phyloP scores from a whole-genome alignment of 53 echinoderm and acorn worm genomes.

The Pentamera pediparva region DNA sequence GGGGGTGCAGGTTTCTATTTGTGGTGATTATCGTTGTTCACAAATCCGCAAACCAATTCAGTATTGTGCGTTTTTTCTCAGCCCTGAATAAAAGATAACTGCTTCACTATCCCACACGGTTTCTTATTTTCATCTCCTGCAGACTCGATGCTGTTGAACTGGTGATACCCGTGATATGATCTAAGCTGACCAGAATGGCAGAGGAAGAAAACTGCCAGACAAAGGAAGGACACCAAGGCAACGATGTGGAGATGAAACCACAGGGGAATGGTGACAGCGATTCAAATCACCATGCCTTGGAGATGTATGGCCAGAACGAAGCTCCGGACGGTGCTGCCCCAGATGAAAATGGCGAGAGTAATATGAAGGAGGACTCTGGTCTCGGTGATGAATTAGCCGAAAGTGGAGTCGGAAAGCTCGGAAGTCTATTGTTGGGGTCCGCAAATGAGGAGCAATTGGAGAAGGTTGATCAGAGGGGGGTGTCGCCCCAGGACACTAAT shows the following conservation, averaged over 20 bases:
- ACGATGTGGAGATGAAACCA: not conserved
- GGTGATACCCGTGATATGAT: not conserved
- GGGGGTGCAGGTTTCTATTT: no score
- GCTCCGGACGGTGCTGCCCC: not conserved
- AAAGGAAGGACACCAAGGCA: not conserved
- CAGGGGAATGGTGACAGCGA: not conserved
- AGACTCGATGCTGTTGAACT: no score
- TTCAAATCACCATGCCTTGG: not conserved
- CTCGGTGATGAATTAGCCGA: not conserved
- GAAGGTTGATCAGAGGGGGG: no score
- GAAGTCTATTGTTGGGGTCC: no score
- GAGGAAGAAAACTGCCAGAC: not conserved
- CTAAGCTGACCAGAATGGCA: not conserved
- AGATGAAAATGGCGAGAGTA: not conserved
- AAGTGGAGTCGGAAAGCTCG: not conserved
- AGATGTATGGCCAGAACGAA: not conserved
- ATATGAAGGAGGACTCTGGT: not conserved
- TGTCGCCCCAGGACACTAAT: not conserved
- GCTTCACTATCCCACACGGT: no score
- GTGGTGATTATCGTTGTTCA: no score
- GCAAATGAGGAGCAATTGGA: not conserved
- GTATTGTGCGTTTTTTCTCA: no score
- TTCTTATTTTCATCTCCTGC: no score
- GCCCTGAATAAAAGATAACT: no score
- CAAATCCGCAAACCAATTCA: no score